Evolutionary conservation across 2,797 vertebrate genomes (phyloP).

Genomic region (Chloroceryle inda): DNA sequence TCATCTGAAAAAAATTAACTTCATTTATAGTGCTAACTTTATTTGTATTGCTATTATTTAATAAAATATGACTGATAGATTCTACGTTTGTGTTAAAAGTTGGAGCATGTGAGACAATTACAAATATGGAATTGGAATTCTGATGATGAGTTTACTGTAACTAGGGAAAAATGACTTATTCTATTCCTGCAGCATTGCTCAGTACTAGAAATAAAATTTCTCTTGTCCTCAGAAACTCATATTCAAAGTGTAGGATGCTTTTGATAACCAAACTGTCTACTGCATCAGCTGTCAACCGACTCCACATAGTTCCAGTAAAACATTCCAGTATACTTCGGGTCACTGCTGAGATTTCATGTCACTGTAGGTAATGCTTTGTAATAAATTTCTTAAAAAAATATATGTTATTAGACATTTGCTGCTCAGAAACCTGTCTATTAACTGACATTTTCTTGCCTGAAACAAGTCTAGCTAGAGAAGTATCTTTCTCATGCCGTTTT

Average conservation of each 20-base stretch:
- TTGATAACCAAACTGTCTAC: not conserved
- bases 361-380: not conserved
- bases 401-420: not conserved
- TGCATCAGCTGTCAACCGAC: not conserved
- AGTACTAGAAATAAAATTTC: not conserved
- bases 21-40: not conserved
- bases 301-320: not conserved
- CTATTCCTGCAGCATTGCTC: not conserved
- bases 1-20: not conserved
- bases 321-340: not conserved
- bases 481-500: not conserved
- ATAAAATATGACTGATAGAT: not conserved
- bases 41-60: not conserved
- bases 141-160: not conserved
- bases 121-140: not conserved
- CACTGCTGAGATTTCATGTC: not conserved
- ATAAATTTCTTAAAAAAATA: not conserved
- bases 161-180: not conserved
- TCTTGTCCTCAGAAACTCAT: not conserved
- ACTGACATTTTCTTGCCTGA: not conserved
- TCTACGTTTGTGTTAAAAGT: not conserved
- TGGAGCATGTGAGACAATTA: not conserved
- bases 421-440: not conserved
- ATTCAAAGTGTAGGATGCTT: not conserved
- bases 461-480: not conserved